phyloP scores from a whole-genome alignment of 2,113 vertebrate species.

The Eonycteris spelaea region DNA sequence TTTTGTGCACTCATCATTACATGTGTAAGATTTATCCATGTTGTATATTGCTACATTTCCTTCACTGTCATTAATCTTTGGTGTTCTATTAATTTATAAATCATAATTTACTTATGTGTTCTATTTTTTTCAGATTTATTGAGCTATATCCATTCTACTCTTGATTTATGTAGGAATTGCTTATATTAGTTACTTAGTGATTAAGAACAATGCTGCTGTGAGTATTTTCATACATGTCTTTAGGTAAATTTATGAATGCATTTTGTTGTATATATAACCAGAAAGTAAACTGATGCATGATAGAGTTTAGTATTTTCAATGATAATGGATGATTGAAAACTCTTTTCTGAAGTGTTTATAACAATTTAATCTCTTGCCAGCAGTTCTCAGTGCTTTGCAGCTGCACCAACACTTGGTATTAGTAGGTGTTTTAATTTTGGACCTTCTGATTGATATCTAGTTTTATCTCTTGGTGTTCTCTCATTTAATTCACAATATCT shows the following conservation, averaged over 20 bases:
- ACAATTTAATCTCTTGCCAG: not conserved
- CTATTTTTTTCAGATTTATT: not conserved
- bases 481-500: not conserved
- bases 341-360: not conserved
- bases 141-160: not conserved
- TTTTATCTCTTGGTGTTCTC: not conserved
- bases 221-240: not conserved
- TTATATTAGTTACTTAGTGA: not conserved
- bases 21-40: not conserved
- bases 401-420: not conserved
- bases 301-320: not conserved
- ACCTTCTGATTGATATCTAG: not conserved
- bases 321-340: not conserved
- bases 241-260: not conserved
- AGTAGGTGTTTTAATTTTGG: not conserved
- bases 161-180: not conserved
- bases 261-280: not conserved
- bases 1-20: not conserved
- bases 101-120: not conserved
- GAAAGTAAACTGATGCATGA: not conserved
- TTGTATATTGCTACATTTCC: not conserved
- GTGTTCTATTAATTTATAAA: not conserved
- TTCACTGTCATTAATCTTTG: not conserved
- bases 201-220: not conserved
- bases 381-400: not conserved